Evolutionary conservation across 2,797 vertebrate species (phyloP).

Genomic region (Cyprinodon diabolis): DNA sequence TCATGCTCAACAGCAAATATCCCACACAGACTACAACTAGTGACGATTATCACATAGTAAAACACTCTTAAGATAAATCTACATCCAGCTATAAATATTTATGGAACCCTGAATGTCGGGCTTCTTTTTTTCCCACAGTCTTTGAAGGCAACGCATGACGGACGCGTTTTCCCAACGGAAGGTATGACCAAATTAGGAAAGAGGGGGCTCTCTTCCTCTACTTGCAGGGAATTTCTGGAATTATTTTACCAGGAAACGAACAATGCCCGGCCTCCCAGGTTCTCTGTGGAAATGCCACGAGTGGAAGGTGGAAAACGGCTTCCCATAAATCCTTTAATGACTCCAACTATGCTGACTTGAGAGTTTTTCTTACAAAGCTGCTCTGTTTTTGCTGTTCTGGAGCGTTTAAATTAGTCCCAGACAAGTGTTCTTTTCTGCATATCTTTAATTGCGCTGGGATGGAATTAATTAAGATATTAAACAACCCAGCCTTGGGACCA

Average conservation of each 20-base stretch:
- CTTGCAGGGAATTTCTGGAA: conserved; percentile 31
- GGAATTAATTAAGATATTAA: not conserved
- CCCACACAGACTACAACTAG: not conserved
- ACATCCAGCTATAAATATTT: not conserved
- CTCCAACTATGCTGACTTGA: not conserved
- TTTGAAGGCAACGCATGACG: not conserved
- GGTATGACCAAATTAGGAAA: conserved; percentile 28
- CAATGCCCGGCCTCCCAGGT: not conserved
- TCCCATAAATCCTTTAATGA: not conserved
- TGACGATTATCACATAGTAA: not conserved
- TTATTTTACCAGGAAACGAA: conserved; percentile 26
- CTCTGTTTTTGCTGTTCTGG: not conserved
- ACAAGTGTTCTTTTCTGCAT: not conserved
- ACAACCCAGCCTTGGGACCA: not conserved
- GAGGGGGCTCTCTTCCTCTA: not conserved
- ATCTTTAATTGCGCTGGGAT: not conserved
- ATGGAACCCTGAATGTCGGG: no score
- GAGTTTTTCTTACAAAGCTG: not conserved
- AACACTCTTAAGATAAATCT: not conserved
- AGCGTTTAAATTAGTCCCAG: not conserved
- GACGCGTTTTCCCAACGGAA: conserved; percentile 9
- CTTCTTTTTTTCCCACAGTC: not conserved
- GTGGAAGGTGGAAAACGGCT: not conserved
- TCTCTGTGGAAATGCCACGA: conserved; percentile 18
- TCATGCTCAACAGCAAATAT: no score